These are phyloP conservation scores for Pogona vitticeps DNA, from an alignment of 2,113 vertebrate genomes.

Conservation along the genomic window DNA sequence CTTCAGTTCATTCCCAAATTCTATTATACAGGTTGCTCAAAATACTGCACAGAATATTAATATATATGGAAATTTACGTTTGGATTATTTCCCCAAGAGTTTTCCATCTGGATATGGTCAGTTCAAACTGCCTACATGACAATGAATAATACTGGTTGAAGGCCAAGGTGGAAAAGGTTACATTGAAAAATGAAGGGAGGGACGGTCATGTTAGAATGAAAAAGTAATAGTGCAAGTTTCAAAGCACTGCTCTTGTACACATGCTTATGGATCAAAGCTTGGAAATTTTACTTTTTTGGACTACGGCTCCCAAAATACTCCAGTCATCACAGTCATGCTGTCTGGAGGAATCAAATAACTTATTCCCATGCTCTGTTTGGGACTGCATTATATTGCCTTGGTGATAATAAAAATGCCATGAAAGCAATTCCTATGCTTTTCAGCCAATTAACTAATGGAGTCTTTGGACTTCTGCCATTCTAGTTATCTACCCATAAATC, in stretches of 20 bases:
- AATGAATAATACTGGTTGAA: constrained; percentile 36
- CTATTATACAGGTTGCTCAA: constrained; percentile 53
- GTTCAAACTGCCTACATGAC: constrained; percentile 45
- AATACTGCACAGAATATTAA: constrained; percentile 59
- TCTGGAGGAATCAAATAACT: background rate
- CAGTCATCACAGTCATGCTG: background rate
- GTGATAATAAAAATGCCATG: too few species aligned
- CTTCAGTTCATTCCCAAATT: constrained; percentile 62
- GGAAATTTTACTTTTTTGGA: background rate
- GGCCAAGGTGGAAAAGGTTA: background rate
- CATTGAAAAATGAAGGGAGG: too few species aligned
- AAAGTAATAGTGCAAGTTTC: background rate
- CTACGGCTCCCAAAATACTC: too few species aligned
- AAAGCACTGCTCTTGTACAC: background rate
- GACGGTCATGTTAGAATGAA: background rate
- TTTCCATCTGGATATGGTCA: constrained; percentile 55
- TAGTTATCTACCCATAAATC: background rate
- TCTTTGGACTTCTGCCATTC: background rate
- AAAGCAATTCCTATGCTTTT: background rate
- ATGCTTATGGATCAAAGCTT: background rate
- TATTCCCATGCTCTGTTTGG: background rate
- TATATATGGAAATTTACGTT: constrained; percentile 62
- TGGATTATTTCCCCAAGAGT: constrained; percentile 60
- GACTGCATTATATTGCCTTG: background rate
- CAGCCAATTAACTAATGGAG: background rate